Evolutionary conservation across 2,888 invertebrate genomes (phyloP).

Genomic region (Caenorhabditis wallacei): DNA sequence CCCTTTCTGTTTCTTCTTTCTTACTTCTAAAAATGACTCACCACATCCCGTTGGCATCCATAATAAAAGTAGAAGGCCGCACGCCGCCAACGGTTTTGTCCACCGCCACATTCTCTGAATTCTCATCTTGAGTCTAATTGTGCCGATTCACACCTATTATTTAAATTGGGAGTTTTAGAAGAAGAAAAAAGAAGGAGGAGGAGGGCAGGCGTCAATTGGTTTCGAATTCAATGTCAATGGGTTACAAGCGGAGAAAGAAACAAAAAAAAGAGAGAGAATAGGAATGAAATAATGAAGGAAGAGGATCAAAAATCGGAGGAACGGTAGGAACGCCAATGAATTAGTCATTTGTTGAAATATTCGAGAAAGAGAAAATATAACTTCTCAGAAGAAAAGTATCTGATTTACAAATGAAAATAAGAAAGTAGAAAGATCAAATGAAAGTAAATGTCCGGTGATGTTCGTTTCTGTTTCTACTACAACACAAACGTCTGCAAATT

Average conservation of each 20-base stretch:
- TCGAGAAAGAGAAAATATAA: neutral
- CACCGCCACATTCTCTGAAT: conserved; percentile 64
- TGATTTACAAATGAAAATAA: neutral
- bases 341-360: conserved; percentile 4
- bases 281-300: conserved; percentile 8
- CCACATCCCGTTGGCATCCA: conserved; percentile 61
- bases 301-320: conserved; percentile 58
- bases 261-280: conserved; percentile 11
- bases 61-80: conserved; percentile 55
- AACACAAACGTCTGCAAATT: neutral
- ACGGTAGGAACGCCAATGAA: conserved; percentile 1
- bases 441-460: conserved; percentile 37
- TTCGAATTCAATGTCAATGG: conserved; percentile 65
- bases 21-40: conserved; percentile 31
- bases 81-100: conserved; percentile 58
- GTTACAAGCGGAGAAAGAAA: conserved; percentile 48
- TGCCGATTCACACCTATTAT: conserved; percentile 62
- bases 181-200: conserved; percentile 11
- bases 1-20: neutral
- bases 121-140: conserved; percentile 55
- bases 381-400: neutral
- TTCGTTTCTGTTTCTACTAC: conserved; percentile 2
- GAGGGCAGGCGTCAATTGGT: conserved; percentile 61
- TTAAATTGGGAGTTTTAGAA: conserved; percentile 43
- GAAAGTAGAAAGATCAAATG: conserved; percentile 12